Conservation (phyloP, 2,888 invertebrate species). For the Formica aserva region DNA sequence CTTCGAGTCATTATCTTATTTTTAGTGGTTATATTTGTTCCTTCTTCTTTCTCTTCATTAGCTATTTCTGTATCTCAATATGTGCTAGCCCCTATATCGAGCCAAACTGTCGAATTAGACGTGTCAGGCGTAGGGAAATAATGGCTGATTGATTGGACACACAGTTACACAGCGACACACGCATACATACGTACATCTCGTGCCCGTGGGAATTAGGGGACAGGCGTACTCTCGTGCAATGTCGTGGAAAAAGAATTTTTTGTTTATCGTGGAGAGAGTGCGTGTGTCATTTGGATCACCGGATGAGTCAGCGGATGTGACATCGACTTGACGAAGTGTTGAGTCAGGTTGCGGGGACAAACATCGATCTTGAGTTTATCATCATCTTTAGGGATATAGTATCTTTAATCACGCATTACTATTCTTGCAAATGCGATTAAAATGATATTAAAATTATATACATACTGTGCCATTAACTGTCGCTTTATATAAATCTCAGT, state of each 20-base stretch:
- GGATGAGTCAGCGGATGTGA: constrained; percentile 53
- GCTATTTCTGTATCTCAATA: constrained; percentile 27
- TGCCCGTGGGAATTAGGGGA: constrained; percentile 64
- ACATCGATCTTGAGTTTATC: constrained; percentile 14
- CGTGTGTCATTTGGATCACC: constrained; percentile 37
- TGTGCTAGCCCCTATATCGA: background rate
- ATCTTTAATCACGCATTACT: background rate
- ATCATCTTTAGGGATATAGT: background rate
- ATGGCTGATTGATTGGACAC: constrained; percentile 64
- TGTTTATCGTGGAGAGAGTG: constrained; percentile 36
- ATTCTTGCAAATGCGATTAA: background rate
- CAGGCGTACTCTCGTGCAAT: constrained; percentile 35
- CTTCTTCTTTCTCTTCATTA: background rate
- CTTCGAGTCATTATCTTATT: background rate
- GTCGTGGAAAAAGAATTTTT: constrained; percentile 38
- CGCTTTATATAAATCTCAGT: background rate
- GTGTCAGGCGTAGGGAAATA: constrained; percentile 61
- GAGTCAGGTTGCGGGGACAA: constrained; percentile 40
- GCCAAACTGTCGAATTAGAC: constrained; percentile 32
- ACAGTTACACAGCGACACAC: background rate
- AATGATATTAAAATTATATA: background rate
- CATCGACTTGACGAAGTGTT: constrained; percentile 34
- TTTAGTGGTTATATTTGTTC: constrained; percentile 4
- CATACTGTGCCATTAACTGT: background rate
- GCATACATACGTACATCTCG: background rate